Conservation (phyloP, 2,797 vertebrate species). For the Tauraco hartlaubi region DNA sequence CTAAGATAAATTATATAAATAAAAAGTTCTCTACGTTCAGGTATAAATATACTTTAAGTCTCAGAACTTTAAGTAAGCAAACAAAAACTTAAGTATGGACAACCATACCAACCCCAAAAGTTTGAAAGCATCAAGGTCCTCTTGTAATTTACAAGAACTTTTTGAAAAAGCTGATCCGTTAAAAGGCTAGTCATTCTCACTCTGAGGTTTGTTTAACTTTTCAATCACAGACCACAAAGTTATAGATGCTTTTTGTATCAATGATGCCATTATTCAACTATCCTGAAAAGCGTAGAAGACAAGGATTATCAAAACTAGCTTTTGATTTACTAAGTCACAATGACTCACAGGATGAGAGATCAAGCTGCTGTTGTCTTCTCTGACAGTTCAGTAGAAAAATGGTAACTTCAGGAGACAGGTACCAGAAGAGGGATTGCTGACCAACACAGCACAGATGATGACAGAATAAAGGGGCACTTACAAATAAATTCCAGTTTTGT, state of each 20-base stretch:
- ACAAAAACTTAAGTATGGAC: not conserved
- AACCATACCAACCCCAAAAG: not conserved
- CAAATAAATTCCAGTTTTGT: not conserved
- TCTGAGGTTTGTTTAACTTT: not conserved
- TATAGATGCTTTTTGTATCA: not conserved
- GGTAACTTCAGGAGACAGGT: not conserved
- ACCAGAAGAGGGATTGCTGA: not conserved
- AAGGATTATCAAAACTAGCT: not conserved
- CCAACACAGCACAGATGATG: fast-evolving
- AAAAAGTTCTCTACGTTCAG: not conserved
- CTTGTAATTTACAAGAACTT: not conserved
- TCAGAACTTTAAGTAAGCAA: not conserved
- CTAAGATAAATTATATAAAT: not conserved
- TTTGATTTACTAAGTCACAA: not conserved
- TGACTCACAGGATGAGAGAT: not conserved
- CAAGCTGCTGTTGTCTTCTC: not conserved
- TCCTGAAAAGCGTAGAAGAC: not conserved
- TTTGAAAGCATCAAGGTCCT: not conserved
- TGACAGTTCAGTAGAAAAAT: not conserved
- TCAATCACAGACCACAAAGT: not conserved
- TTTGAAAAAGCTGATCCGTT: not conserved
- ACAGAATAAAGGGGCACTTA: not conserved
- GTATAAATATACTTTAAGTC: not conserved
- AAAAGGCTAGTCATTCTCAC: not conserved
- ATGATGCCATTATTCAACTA: not conserved